A percentile compares a stretch with the other conserved stretches of the same genome.
These are phyloP conservation scores for Callocephalon fimbriatum DNA, from an alignment of 2,113 vertebrate genomes.

Conservation along the genomic window DNA sequence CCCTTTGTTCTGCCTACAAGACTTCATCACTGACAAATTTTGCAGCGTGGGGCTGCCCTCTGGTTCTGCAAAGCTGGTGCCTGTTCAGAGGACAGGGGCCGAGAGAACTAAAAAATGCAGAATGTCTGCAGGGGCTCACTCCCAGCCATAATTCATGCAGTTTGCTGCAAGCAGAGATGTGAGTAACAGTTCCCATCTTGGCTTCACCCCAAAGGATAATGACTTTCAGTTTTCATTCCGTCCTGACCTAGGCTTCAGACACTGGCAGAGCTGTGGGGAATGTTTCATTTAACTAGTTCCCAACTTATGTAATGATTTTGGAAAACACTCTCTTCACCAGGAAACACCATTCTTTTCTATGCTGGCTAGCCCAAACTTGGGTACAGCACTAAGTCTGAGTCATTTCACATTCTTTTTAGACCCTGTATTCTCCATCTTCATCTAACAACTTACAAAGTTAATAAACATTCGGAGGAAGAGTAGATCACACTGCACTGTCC, in stretches of 20 bases:
- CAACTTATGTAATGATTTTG: background rate
- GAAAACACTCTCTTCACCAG: background rate
- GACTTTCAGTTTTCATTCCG: conserved; percentile 36
- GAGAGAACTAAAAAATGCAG: background rate
- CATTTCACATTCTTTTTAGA: background rate
- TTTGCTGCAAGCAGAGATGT: background rate
- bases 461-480: background rate
- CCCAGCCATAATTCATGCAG: background rate
- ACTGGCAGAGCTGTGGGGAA: background rate
- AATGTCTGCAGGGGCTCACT: background rate
- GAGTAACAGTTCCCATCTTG: background rate
- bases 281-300: background rate
- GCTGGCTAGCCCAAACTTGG: background rate
- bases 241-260: background rate
- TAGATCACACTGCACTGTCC: background rate
- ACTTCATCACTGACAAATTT: background rate
- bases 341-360: background rate
- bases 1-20: background rate
- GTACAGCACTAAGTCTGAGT: background rate
- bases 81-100: background rate
- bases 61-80: background rate
- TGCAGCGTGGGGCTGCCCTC: background rate
- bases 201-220: conserved; percentile 16
- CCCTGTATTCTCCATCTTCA: background rate
- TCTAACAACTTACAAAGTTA: background rate